These are phyloP conservation scores for Lepidurus couesii DNA, from an alignment of 1,140 invertebrate species.

Conservation along the genomic window DNA sequence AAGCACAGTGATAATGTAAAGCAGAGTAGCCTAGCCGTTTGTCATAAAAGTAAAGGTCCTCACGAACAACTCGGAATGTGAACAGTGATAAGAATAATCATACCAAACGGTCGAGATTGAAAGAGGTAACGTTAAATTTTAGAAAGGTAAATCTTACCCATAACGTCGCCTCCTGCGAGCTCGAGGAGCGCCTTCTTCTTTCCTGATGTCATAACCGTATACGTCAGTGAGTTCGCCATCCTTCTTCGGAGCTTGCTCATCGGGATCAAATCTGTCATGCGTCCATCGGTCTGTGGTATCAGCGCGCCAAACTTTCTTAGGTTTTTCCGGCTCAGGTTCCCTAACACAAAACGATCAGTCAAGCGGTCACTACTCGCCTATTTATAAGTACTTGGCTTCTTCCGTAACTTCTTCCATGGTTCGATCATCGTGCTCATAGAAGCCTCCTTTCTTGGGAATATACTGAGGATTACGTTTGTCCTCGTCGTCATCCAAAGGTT, in stretches of 20 bases:
- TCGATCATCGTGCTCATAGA: constrained; percentile 92
- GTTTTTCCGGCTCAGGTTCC: constrained; percentile 37
- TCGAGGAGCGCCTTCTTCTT: constrained; percentile 82
- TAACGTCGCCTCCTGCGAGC: constrained; percentile 75
- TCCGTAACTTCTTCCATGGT: constrained; percentile 62
- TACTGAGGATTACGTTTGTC: constrained; percentile 93
- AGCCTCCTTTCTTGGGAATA: constrained; percentile 90
- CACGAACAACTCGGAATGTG: neutral
- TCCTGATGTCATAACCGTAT: constrained; percentile 92
- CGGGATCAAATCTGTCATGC: constrained; percentile 82
- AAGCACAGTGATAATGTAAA: neutral
- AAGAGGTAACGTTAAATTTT: neutral
- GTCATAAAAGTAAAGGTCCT: neutral
- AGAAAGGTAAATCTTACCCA: constrained; percentile 53
- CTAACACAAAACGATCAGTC: constrained; percentile 24
- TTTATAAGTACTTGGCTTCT: constrained; percentile 40
- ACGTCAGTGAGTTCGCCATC: constrained; percentile 75
- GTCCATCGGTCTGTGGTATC: constrained; percentile 65
- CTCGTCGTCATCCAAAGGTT: constrained; percentile 84
- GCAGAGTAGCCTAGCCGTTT: neutral
- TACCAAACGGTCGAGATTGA: neutral
- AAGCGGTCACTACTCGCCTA: constrained; percentile 37
- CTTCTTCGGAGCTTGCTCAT: constrained; percentile 76
- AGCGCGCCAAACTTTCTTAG: constrained; percentile 42
- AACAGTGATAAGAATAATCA: neutral